Base-by-base conservation (phyloP, 2,888 invertebrate species). In the Drosophila hamatofila region DNA sequence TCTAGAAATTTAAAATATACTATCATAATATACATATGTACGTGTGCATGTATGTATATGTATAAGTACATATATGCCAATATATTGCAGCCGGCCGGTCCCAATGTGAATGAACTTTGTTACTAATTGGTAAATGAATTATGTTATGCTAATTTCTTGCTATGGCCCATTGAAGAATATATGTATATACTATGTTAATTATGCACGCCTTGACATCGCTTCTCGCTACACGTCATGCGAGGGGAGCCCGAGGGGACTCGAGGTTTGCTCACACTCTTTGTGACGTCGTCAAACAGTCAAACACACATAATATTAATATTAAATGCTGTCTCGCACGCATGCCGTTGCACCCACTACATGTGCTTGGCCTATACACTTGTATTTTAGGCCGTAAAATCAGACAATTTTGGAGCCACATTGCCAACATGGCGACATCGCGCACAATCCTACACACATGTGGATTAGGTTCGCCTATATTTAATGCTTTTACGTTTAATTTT, bases 371-470 rank as follows among this genome's bases (percentile, higher is more conserved):
- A 16, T n/a, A 14, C 23, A n/a, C 37, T 48, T 16, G 16, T 27
- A 7, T 37, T 37, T n/a, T 4, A 12, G 6, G n/a, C 4, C 16
- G 23, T 21, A 21, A 23, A 57, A 33, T 46, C 21, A 11, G 5
- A 30, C 44, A 35, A 25, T 37, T 33, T 37, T 41, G 25, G 23
- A 39, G 33, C 49, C 60, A 67, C 59, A 61, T 66, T 83, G 87
- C 87, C 90, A 87, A 90, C 76, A 90, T 87, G 87, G 87, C 87
- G 87, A 75, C 82, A 61, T 48, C 35, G n/a, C 35, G 16, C 39
- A 39, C 35, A 30, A 23, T 51, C n/a, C 37, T 30, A 61, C 30
- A 61, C 30, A 11, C 58, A 75, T 75, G 61, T 70, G 64, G 75
- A 62, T 48, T 25, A 49, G 41, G 25, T 18, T 51, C 46, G 35